phyloP scores from a whole-genome alignment of 2,113 vertebrate genomes.

The Sebastes fasciatus region DNA sequence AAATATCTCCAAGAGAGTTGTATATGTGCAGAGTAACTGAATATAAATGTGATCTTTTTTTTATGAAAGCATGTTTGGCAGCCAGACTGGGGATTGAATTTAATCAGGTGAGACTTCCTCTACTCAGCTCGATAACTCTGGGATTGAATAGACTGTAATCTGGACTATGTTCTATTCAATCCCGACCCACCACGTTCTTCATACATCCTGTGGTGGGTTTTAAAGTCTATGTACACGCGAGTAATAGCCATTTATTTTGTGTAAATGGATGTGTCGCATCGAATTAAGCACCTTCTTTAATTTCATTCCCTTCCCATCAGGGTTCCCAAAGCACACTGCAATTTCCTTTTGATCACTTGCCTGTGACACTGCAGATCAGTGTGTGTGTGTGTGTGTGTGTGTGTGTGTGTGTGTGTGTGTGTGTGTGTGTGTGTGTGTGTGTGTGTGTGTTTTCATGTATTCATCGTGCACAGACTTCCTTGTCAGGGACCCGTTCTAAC shows the following conservation, averaged over 20 bases:
- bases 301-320: slow-evolving; percentile 60
- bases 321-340: slow-evolving; percentile 55
- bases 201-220: slow-evolving; percentile 38
- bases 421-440: neutral
- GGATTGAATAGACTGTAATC: slow-evolving; percentile 47
- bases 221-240: slow-evolving; percentile 57
- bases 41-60: slow-evolving; percentile 59
- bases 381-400: neutral
- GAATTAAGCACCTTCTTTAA: slow-evolving; percentile 73
- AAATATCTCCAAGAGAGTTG: slow-evolving; percentile 28
- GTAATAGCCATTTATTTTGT: slow-evolving; percentile 71
- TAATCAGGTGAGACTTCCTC: slow-evolving; percentile 55
- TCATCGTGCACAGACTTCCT: slow-evolving; percentile 8
- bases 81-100: slow-evolving; percentile 47
- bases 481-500: slow-evolving; percentile 37
- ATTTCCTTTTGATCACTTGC: slow-evolving; percentile 65
- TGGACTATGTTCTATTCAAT: slow-evolving; percentile 44
- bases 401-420: neutral
- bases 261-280: slow-evolving; percentile 72
- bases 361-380: slow-evolving; percentile 52
- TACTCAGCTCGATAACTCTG: slow-evolving; percentile 24
- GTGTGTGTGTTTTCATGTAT: neutral
- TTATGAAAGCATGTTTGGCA: slow-evolving; percentile 56
- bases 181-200: slow-evolving; percentile 20
- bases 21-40: slow-evolving; percentile 52